Evolutionary conservation across 2,113 vertebrate species (phyloP), one percentile per base, ranked within the genome.

Genomic region (Steatornis caripensis): DNA sequence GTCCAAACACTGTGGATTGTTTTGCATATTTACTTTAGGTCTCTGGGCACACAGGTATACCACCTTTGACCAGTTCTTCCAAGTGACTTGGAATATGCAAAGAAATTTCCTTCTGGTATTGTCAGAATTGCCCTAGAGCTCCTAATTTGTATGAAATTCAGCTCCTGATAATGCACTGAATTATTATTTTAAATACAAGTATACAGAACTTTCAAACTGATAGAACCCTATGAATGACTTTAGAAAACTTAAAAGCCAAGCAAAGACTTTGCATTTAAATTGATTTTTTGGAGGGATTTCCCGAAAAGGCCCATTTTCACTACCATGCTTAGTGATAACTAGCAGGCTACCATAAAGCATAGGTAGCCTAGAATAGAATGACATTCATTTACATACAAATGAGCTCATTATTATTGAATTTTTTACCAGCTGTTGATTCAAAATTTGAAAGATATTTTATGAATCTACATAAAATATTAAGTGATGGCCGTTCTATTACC

Each of bases 371-470:
- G 89, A 96, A 89, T 81, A 90, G 92, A 96, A 85, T 93, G 89
- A 87, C 95, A 95, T 81, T 91, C 85, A 97, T 97, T 97, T 97
- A 92, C 97, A 97, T 97, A 97, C 89, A 97, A 96, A 97, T 96
- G 96, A 97, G 74, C 84, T 95, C 95, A 95, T 97, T 97, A 97
- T 90, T 84, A 94, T 27, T 90, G 96, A 84, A 71, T 94, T 95
- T 90, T 96, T 93, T 58, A 85, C 72, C 91, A 92, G 87, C 83
- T 95, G 94, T 97, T 97, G 97, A 95, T 95, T 95, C 91, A 93
- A 95, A 95, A 92, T 95, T 61, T 96, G 82, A 95, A 95, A 92
- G 70, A 93, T 78, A 43, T 84, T 95, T 96, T 95, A 96, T 91
- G 83, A 97, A 93, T 92, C 87, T 96, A 89, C 93, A 94, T 95